A percentile compares a stretch with the other conserved stretches of the same genome.
Evolutionary conservation across 2,888 invertebrate genomes (phyloP).

Genomic region (Drosophila atripex): DNA sequence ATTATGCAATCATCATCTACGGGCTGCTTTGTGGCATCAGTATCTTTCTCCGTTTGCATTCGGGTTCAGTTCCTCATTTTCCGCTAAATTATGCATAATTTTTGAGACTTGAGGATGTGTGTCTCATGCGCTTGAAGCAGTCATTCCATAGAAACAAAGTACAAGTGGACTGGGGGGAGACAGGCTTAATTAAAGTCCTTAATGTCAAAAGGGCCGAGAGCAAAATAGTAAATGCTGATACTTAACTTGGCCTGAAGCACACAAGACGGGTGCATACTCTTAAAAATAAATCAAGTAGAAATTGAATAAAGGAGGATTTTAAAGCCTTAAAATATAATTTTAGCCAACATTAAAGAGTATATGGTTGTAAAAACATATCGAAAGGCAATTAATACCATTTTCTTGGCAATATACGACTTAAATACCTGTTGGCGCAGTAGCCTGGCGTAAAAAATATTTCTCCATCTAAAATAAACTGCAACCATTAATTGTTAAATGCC

Average conservation of each 20-base stretch:
- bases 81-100: constrained; percentile 56
- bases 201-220: constrained; percentile 3
- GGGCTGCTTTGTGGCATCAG: constrained; percentile 21
- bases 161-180: constrained; percentile 6
- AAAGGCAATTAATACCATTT: background rate
- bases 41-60: constrained; percentile 15
- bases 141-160: constrained; percentile 15
- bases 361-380: background rate
- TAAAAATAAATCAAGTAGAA: background rate
- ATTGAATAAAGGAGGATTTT: background rate
- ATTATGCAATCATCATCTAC: constrained; percentile 58
- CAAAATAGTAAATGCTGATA: constrained; percentile 33
- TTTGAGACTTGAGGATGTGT: constrained; percentile 14
- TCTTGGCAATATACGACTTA: background rate
- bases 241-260: constrained; percentile 8
- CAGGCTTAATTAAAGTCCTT: constrained; percentile 5
- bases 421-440: background rate
- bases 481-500: constrained; percentile 15
- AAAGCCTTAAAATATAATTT: background rate
- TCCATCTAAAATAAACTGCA: background rate
- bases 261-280: background rate
- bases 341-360: background rate
- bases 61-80: constrained; percentile 27
- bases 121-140: constrained; percentile 32
- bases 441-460: constrained; percentile 1